Evolutionary conservation across 64 coral and sea anemone genomes (phyloP), one percentile per base, ranked within the genome.

Genomic region (Dendrophyllia cribrosa): DNA sequence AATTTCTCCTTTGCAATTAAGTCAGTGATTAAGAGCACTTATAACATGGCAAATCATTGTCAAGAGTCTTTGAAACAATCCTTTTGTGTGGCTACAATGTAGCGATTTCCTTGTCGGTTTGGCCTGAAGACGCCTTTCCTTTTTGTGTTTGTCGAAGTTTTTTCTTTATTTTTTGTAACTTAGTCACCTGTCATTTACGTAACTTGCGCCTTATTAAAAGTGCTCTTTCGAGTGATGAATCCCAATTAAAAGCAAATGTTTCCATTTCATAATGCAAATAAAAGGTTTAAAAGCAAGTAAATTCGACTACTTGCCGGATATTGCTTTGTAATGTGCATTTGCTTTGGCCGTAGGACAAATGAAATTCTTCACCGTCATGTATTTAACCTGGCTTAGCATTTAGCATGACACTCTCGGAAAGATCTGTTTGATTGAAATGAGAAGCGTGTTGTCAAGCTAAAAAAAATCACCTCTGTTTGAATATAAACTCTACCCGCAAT

Each of bases 191-290:
- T 21, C 80, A 51, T 22, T 2, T n/a, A 50, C 60, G 46, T 62
- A 84, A 51, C 80, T 65, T 67, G 63, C 46, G n/a, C 80, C 60
- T 84, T 84, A 84, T 84, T 84, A 84, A 84, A 84, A 84, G 44
- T 7, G 61, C 44, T 17, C 45, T 50, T 48, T 13, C 19, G 44
- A 6, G 46, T 84, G 80, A 68, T 66, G 34, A 66, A 50, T 67
- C 80, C 80, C 80, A 84, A 84, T 84, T 84, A 84, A 84, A 84
- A 51, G 62, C 19, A 84, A 84, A 84, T 84, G 80, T 84, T 84
- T 84, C 80, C 45, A 67, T 84, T 84, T 51, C 80, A 84, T 34
- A 84, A 63, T 51, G 70, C 86, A 88, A 74, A 58, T 88, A 88
- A 59, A 72, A 88, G 72, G 86, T 43, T 88, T 76, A 55, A 74